Base-by-base conservation (phyloP, 1,140 invertebrate species). In the Brachionus paranguensis region DNA sequence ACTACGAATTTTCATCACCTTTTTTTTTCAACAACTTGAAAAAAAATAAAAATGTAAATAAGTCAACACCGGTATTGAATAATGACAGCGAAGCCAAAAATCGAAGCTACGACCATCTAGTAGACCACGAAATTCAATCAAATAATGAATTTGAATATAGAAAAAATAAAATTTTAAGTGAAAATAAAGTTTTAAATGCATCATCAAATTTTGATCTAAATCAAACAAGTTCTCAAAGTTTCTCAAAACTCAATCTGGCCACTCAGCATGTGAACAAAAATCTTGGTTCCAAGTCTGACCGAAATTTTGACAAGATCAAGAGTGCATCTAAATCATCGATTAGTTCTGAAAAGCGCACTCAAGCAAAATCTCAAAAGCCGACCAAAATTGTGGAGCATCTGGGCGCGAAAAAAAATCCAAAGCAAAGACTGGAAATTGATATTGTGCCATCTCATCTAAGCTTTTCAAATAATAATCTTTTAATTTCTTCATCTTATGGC, bases 401-500 rank as follows among this genome's bases (percentile, higher is more conserved):
- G 17, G 41, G 20, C 10, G 37, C 37, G 8, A 76, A 81, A 65
- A 24, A 29, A 47, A 43, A 41, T 33, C 78, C 78, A 11, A 81
- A 81, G 7, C 50, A 81, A 68, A 37, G 78, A 64, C 33, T 81
- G 7, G 78, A 81, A 37, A 64, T 81, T 11, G 78, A 81, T 14
- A 81, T 81, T 43, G 17, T 81, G n/a, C 78, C 78, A 47, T 81
- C 78, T 27, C 64, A 81, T 81, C 60, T 81, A 12, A 27, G 17
- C 24, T 81, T 33, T 60, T 64, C 50, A 64, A 37, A 64, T 33
- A 81, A 60, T 47, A 81, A 81, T 45, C 78, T 81, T 37, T 64
- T 81, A 20, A 81, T 81, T 47, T 60, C 78, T 24, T 81, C 78
- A 24, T 81, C 78, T 60, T 81, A 64, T 64, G 78, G 78, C 6